Conservation (phyloP, 2,797 vertebrate genomes). For the Trachops cirrhosus region DNA sequence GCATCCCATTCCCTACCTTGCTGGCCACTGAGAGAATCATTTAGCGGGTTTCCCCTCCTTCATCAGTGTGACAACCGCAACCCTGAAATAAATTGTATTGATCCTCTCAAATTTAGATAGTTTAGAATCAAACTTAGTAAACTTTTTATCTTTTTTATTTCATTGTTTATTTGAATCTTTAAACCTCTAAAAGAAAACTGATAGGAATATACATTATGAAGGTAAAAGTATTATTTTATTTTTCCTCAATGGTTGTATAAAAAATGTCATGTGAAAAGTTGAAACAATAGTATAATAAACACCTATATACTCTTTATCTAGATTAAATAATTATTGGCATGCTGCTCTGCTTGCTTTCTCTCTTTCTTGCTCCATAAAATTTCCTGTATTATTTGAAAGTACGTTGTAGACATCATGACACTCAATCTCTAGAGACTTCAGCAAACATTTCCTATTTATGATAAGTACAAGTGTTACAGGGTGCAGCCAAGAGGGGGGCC, state of each 20-base stretch:
- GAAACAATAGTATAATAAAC: background rate
- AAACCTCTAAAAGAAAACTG: slow-evolving; percentile 9
- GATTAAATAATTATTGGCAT: background rate
- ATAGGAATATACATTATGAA: background rate
- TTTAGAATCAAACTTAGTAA: background rate
- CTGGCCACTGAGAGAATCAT: background rate
- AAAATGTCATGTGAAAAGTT: background rate
- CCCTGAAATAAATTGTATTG: background rate
- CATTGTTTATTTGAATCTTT: background rate
- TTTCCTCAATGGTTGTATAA: background rate
- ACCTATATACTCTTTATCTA: background rate
- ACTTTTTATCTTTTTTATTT: background rate
- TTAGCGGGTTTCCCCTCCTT: background rate
- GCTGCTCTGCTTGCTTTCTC: background rate
- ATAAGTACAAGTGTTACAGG: background rate
- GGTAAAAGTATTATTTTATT: background rate
- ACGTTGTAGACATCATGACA: background rate
- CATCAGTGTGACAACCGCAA: background rate
- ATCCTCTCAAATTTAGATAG: background rate
- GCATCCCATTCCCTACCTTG: background rate
- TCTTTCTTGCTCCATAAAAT: background rate
- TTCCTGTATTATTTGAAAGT: background rate
- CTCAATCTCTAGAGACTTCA: background rate
- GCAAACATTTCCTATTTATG: background rate
- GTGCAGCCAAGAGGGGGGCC: no score